Conservation (phyloP, 2,797 vertebrate species). For the Avahi laniger region DNA sequence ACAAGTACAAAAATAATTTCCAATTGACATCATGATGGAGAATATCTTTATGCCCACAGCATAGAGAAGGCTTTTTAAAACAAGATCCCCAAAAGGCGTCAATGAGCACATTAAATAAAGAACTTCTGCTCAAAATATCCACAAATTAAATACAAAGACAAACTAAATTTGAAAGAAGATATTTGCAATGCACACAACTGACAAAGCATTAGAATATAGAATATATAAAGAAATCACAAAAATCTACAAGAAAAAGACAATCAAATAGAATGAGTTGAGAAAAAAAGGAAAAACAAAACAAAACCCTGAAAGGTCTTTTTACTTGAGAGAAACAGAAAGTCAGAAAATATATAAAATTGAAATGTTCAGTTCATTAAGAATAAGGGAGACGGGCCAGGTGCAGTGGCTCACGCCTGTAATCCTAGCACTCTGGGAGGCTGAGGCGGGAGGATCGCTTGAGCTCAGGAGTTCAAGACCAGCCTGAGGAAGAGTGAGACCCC, state of each 20-base stretch:
- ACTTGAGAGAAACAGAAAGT: neutral
- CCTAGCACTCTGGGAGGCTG: too few species aligned
- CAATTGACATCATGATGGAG: neutral
- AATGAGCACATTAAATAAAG: neutral
- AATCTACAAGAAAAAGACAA: neutral
- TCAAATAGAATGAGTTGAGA: neutral
- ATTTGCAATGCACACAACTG: neutral
- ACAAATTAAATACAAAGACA: conserved; percentile 13
- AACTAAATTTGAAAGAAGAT: neutral
- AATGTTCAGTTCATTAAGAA: neutral
- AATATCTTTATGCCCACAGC: neutral
- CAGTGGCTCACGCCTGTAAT: too few species aligned
- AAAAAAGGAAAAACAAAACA: neutral
- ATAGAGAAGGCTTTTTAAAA: neutral
- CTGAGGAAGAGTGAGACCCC: too few species aligned
- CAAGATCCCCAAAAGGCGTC: neutral
- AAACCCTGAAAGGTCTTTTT: neutral
- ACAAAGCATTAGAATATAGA: neutral
- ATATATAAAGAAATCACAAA: neutral
- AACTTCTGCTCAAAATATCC: conserved; percentile 5
- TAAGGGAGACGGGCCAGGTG: too few species aligned
- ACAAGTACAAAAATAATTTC: conserved; percentile 10
- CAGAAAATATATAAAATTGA: neutral
- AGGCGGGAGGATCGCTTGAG: too few species aligned
- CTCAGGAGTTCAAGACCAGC: too few species aligned